Percentiles rank a stretch among this genome's conserved stretches.
Evolutionary conservation across 2,888 invertebrate species (phyloP).

Genomic region (Xanthorhoe designata): DNA sequence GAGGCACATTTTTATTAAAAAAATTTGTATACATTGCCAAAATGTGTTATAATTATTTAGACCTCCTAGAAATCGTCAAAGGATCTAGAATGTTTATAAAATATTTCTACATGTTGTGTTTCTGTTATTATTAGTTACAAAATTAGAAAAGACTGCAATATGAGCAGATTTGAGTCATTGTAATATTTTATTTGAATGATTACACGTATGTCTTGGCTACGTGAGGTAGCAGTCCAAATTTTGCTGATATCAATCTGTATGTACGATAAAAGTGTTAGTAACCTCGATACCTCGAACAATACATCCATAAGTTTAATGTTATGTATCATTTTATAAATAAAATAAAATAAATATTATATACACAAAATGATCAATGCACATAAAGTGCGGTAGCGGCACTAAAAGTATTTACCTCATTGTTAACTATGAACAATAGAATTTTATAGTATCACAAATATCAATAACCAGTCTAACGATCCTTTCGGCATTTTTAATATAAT

Average conservation of each 20-base stretch:
- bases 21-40: no score
- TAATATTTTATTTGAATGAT: no score
- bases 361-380: no score
- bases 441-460: conserved; percentile 50
- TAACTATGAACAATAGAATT: conserved; percentile 49
- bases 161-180: not conserved
- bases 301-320: conserved; percentile 14
- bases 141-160: no score
- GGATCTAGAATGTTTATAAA: no score
- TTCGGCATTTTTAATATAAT: conserved; percentile 30
- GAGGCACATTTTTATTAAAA: no score
- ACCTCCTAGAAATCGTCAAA: no score
- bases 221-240: conserved; percentile 51
- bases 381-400: conserved; percentile 20
- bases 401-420: conserved; percentile 43
- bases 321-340: no score
- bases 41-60: no score
- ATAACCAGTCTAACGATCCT: conserved; percentile 34
- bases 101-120: no score
- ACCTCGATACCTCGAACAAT: conserved; percentile 61
- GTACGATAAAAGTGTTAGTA: conserved; percentile 73
- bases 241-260: conserved; percentile 46
- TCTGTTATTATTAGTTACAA: no score
- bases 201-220: conserved; percentile 11
- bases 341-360: no score